phyloP scores from a whole-genome alignment of 2,888 invertebrate species.

The Phortica okadai region DNA sequence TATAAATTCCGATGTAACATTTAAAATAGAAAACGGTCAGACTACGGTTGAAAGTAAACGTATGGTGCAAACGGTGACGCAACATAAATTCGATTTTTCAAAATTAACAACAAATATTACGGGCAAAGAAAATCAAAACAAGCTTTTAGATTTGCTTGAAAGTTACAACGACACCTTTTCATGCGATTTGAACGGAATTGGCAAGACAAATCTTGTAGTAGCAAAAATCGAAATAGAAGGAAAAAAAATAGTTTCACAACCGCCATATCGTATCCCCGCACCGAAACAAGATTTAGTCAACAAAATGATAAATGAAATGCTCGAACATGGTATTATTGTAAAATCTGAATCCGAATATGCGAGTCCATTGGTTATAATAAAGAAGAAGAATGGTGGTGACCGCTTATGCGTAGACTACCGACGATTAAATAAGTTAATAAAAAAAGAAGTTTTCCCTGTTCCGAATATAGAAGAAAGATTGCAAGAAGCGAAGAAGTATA shows the following conservation, averaged over 20 bases:
- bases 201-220: no score
- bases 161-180: no score
- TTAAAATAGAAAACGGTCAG: no score
- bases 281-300: constrained; percentile 35
- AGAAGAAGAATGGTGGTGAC: constrained; percentile 44
- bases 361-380: constrained; percentile 46
- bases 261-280: constrained; percentile 43
- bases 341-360: constrained; percentile 43
- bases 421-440: constrained; percentile 38
- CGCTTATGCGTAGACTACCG: constrained; percentile 42
- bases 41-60: no score
- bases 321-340: constrained; percentile 35
- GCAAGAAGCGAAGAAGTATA: constrained; percentile 1
- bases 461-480: constrained; percentile 39
- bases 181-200: no score
- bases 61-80: no score
- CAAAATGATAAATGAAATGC: constrained; percentile 41
- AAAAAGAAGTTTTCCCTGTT: constrained; percentile 42
- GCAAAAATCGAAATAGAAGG: no score
- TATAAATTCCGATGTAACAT: background rate
- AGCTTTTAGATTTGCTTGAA: no score
- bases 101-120: constrained; percentile 44
- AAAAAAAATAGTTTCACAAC: no score
- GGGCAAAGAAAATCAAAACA: no score
- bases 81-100: no score